A percentile compares a stretch with the other conserved stretches of the same genome.
Evolutionary conservation across 1,140 invertebrate genomes (phyloP).

Genomic region (Nasonia longicornis): DNA sequence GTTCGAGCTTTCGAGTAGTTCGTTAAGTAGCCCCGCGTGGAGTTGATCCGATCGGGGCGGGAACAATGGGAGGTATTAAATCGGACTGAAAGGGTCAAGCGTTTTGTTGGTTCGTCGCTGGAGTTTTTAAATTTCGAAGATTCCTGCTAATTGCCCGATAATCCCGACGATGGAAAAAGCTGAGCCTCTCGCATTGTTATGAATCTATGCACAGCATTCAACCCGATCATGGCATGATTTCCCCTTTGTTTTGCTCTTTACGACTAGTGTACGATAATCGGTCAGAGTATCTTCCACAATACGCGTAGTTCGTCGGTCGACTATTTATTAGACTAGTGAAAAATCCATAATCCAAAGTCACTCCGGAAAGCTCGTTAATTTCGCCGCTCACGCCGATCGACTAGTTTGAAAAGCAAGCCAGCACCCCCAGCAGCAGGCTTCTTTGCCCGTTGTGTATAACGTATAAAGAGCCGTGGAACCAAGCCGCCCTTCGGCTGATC

Average conservation of each 20-base stretch:
- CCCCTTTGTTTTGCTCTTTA: neutral
- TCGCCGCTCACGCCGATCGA: neutral
- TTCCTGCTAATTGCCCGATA: neutral
- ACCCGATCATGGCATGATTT: neutral
- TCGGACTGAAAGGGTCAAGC: slow-evolving; percentile 51
- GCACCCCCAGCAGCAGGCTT: neutral
- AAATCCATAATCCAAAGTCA: neutral
- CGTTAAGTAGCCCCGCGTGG: neutral
- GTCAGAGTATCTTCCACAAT: too few species aligned
- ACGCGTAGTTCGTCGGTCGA: too few species aligned
- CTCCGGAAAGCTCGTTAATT: neutral
- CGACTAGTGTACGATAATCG: too few species aligned
- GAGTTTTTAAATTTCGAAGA: slow-evolving; percentile 9
- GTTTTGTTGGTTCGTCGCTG: slow-evolving; percentile 41
- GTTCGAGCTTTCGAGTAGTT: slow-evolving; percentile 11
- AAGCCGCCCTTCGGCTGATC: slow-evolving; percentile 49
- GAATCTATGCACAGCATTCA: too few species aligned
- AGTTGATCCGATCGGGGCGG: neutral
- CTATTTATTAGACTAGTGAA: too few species aligned
- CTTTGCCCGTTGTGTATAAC: neutral
- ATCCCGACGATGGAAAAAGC: neutral
- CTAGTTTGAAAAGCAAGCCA: neutral
- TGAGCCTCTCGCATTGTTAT: neutral
- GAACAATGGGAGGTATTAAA: slow-evolving; percentile 13
- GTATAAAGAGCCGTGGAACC: neutral